Base-by-base conservation (phyloP, 1,140 invertebrate species). In the Nasonia longicornis region DNA sequence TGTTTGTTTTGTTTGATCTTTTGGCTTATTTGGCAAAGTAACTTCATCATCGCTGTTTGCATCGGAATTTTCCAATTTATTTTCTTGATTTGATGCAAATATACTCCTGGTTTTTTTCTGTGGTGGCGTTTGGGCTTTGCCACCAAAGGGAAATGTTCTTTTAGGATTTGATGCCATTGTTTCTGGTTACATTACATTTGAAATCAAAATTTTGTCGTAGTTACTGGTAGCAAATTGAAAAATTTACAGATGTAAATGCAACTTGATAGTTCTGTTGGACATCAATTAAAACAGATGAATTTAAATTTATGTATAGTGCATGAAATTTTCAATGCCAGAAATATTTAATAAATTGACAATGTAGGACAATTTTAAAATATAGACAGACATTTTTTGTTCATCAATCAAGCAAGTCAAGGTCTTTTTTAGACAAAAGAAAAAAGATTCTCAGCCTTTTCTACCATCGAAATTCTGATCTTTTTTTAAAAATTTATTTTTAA, bases 121-220 rank as follows among this genome's bases (percentile, higher is more conserved):
- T 16, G 42, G 48, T 83, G 82, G n/a, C 38, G 42, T 45, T 79
- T 83, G 14, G 82, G 7, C 38, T 31, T 11, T n/a, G 74, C 20
- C 6, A 29, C 75, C 58, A 6, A 73, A 35, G 31, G 4, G 66
- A 77, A 64, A n/a, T 58, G 38, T 7, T 79, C 69, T 31, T 75
- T 31, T 29, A 63, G 66, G 38, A 42, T 66, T 76, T 22, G 48
- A 48, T 29, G 26, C 2, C 52, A 64, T 75, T 71, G 26, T 31
- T 29, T 3, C 22, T 11, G 14, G 22, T 14, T 29, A 11, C 1
- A 20, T 16, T 58, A 58, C n/a, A 20, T 58, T 20, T 58, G 16
- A n/a, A 58, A 58, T 58, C 4, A 58, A 58, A 58, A 58, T 20
- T n/a, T 4, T 7, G 16, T 58, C 3, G 7, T 42, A 11, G 38